These are phyloP conservation scores for Hemitrygon akajei DNA, from an alignment of 2,797 vertebrate genomes.

Conservation along the genomic window DNA sequence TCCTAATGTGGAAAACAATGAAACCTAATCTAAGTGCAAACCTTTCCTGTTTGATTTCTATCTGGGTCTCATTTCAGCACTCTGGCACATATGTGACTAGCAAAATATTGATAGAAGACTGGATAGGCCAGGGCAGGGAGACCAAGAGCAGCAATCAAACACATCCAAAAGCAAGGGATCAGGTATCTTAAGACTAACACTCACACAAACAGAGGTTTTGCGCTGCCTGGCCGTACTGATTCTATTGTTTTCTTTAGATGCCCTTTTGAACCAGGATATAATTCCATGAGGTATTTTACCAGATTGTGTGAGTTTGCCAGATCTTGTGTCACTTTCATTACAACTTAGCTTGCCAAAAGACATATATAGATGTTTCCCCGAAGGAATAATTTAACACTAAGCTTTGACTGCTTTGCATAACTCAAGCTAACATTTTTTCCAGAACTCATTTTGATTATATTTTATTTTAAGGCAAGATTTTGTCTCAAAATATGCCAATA, in stretches of 20 bases:
- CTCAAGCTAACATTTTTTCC: background rate
- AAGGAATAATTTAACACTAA: background rate
- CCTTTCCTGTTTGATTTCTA: slow-evolving; percentile 27
- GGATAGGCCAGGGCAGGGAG: slow-evolving; percentile 28
- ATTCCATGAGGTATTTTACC: slow-evolving; percentile 36
- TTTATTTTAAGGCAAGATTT: background rate
- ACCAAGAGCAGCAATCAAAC: slow-evolving; percentile 14
- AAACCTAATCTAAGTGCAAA: slow-evolving; percentile 37
- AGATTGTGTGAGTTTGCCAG: slow-evolving; percentile 37
- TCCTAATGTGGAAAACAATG: slow-evolving; percentile 33
- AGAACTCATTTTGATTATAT: background rate
- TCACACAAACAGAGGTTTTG: slow-evolving; percentile 40
- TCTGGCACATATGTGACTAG: slow-evolving; percentile 40
- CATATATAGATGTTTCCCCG: background rate
- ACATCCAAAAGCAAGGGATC: slow-evolving; percentile 34
- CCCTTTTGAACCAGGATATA: slow-evolving; percentile 33
- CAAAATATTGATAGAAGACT: slow-evolving; percentile 40
- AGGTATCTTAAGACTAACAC: slow-evolving; percentile 38
- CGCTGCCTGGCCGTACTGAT: slow-evolving; percentile 25
- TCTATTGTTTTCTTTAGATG: slow-evolving; percentile 36
- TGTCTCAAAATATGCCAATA: slow-evolving; percentile 1
- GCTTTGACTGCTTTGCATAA: background rate
- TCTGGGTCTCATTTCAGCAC: slow-evolving; percentile 28
- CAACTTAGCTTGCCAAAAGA: background rate
- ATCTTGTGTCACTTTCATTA: slow-evolving; percentile 41